Percentiles rank a stretch among this genome's conserved stretches.
phyloP scores from a whole-genome alignment of 92 coral and sea anemone species.

The Ricordea florida region DNA sequence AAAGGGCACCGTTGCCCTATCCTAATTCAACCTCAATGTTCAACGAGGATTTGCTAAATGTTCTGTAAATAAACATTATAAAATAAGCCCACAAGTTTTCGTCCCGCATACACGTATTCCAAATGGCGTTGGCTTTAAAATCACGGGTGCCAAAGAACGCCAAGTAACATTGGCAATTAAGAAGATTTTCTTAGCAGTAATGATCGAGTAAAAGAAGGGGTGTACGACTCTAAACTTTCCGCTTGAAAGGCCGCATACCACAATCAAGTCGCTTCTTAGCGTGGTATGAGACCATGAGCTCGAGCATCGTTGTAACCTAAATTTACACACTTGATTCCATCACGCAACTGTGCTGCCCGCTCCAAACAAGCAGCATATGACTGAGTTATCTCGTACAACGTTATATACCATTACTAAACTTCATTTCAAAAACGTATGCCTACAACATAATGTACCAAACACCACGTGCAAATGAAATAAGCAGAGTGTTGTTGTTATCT shows the following conservation, averaged over 20 bases:
- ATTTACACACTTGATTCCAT: conserved; percentile 16
- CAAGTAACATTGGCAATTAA: not conserved
- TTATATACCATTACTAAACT: not conserved
- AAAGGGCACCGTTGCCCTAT: conserved; percentile 23
- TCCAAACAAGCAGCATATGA: too few relatives aligned
- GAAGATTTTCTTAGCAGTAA: not conserved
- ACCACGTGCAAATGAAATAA: conserved; percentile 36
- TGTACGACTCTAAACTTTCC: not conserved
- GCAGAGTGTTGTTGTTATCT: conserved; percentile 29
- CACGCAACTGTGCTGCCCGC: too few relatives aligned
- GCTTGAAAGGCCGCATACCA: conserved; percentile 16
- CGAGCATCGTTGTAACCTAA: not conserved
- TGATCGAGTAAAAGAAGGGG: not conserved
- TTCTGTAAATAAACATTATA: conserved; percentile 72
- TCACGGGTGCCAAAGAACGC: not conserved
- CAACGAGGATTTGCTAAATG: conserved; percentile 81
- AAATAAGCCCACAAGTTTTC: conserved; percentile 24
- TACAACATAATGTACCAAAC: conserved; percentile 12
- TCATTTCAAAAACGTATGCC: not conserved
- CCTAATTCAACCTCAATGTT: conserved; percentile 60
- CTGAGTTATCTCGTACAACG: not conserved
- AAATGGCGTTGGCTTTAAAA: not conserved
- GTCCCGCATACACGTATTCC: conserved; percentile 18
- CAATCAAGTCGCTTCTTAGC: conserved; percentile 1
- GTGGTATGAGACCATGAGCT: conserved; percentile 23